phyloP scores from a whole-genome alignment of 2,888 invertebrate species.

The Heteromyza rotundicornis region DNA sequence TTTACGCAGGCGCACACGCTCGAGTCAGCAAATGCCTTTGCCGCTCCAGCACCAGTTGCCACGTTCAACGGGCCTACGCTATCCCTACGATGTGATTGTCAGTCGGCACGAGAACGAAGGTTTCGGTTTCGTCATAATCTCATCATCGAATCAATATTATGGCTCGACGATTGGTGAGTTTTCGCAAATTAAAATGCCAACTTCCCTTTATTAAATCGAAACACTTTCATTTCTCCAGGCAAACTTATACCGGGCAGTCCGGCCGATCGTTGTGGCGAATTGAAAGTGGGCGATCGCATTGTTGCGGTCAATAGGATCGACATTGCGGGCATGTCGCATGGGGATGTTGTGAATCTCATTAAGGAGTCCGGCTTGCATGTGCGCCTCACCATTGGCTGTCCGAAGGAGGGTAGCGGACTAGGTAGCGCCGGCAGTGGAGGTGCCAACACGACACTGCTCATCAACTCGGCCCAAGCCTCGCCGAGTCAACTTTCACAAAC shows the following conservation, averaged over 20 bases:
- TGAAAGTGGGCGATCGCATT: conserved; percentile 94
- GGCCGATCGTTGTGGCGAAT: conserved; percentile 88
- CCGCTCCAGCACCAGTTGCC: conserved; percentile 21
- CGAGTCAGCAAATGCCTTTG: conserved; percentile 20
- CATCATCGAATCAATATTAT: conserved; percentile 80
- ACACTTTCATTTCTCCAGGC: conserved; percentile 66
- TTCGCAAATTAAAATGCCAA: background rate
- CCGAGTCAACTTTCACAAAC: conserved; percentile 42
- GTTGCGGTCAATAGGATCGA: conserved; percentile 93
- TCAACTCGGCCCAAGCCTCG: conserved; percentile 43
- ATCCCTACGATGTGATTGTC: conserved; percentile 91
- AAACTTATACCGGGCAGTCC: conserved; percentile 95
- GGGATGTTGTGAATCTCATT: conserved; percentile 95
- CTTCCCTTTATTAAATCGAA: background rate
- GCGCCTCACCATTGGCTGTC: conserved; percentile 75
- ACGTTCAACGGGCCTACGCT: conserved; percentile 42
- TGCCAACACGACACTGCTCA: conserved; percentile 37
- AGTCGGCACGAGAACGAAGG: conserved; percentile 92
- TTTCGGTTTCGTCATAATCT: conserved; percentile 98
- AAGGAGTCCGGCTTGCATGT: conserved; percentile 94
- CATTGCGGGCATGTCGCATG: conserved; percentile 91
- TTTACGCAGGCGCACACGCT: conserved; percentile 67
- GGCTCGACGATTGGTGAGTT: conserved; percentile 83
- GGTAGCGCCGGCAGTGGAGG: conserved; percentile 36
- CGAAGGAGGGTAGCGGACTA: conserved; percentile 52